These are phyloP conservation scores for Cheiracanthium punctorium DNA, from an alignment of 2,888 invertebrate species.

Conservation along the genomic window DNA sequence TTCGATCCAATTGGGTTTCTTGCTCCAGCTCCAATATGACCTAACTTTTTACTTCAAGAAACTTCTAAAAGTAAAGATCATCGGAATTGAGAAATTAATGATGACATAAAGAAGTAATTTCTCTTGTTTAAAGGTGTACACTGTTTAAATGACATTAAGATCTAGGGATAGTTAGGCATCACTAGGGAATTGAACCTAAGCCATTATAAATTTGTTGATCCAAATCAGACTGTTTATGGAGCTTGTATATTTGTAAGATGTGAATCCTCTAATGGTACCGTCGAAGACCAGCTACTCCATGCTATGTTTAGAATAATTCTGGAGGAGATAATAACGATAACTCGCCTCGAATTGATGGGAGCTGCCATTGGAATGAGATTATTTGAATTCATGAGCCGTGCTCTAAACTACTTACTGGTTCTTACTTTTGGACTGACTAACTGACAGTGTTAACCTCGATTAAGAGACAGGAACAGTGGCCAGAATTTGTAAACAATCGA, in stretches of 20 bases:
- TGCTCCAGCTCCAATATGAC: neutral
- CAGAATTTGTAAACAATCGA: slow-evolving; percentile 3
- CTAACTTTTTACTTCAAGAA: neutral
- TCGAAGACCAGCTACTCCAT: neutral
- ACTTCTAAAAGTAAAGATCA: neutral
- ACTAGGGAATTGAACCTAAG: no score
- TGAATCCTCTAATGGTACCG: neutral
- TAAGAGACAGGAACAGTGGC: neutral
- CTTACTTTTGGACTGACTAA: slow-evolving; percentile 25
- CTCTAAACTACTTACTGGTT: no score
- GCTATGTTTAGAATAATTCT: neutral
- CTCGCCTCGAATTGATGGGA: slow-evolving; percentile 1
- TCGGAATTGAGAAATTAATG: neutral
- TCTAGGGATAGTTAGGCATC: no score
- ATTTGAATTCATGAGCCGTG: neutral
- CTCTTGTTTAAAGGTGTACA: no score
- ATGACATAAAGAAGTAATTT: slow-evolving; percentile 2
- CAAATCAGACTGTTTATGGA: neutral
- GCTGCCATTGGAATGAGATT: neutral
- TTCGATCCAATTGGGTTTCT: neutral
- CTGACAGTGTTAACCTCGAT: slow-evolving; percentile 13
- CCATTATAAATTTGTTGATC: neutral
- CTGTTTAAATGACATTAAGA: no score
- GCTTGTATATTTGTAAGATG: neutral
- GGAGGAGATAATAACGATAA: neutral